Percentiles rank a stretch among this genome's conserved stretches.
phyloP scores from a whole-genome alignment of 1,140 invertebrate species.

The Drosophila lacteicornis region DNA sequence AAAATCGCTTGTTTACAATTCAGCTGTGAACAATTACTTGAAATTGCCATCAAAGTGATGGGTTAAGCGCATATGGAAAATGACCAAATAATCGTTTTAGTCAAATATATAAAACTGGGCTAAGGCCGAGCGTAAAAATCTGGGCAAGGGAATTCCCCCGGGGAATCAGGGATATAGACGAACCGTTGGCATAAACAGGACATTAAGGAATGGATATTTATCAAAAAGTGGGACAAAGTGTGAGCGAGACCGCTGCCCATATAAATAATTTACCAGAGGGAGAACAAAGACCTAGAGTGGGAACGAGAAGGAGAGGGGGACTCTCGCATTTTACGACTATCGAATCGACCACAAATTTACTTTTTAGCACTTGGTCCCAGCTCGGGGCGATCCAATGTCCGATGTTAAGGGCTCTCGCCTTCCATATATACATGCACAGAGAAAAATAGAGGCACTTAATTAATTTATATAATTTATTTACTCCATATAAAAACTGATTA shows the following conservation, averaged over 20 bases:
- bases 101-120: slow-evolving; percentile 52
- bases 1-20: slow-evolving; percentile 66
- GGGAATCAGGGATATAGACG: slow-evolving; percentile 36
- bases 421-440: slow-evolving; percentile 18
- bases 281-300: slow-evolving; percentile 18
- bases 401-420: slow-evolving; percentile 30
- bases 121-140: slow-evolving; percentile 28
- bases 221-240: slow-evolving; percentile 53
- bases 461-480: neutral
- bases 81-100: slow-evolving; percentile 76
- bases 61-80: slow-evolving; percentile 59
- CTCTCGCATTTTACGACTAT: slow-evolving; percentile 76
- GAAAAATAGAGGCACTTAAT: neutral
- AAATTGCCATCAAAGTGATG: slow-evolving; percentile 50
- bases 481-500: too few species aligned
- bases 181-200: slow-evolving; percentile 70
- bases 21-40: slow-evolving; percentile 64
- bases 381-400: slow-evolving; percentile 64
- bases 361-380: slow-evolving; percentile 82
- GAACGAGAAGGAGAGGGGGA: neutral
- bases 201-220: slow-evolving; percentile 77
- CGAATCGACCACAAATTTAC: slow-evolving; percentile 83
- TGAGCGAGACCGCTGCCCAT: slow-evolving; percentile 26
- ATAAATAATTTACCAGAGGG: slow-evolving; percentile 59
- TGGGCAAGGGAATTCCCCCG: slow-evolving; percentile 45